Conservation (phyloP, 2,888 invertebrate genomes). For the Nematopogon swammerdamellus region DNA sequence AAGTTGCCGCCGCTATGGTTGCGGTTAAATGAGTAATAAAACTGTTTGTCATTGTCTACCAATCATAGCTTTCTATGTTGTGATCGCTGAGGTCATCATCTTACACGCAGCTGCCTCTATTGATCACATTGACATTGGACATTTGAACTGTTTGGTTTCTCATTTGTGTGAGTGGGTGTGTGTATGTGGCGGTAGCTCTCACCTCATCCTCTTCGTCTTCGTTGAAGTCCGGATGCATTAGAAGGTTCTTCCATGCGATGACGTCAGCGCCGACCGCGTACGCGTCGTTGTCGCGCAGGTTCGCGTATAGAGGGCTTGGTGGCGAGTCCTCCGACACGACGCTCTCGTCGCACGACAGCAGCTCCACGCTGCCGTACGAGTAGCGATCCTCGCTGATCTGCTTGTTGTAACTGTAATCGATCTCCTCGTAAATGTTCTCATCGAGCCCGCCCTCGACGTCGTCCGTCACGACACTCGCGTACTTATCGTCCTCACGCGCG, state of each 20-base stretch:
- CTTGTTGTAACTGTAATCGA: constrained; percentile 37
- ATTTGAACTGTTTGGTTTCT: too few relatives aligned
- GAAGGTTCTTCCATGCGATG: constrained; percentile 49
- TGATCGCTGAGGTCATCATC: too few relatives aligned
- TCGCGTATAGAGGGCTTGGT: constrained; percentile 46
- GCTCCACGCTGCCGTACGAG: constrained; percentile 46
- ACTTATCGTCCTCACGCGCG: constrained; percentile 2
- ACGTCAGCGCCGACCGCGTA: constrained; percentile 49
- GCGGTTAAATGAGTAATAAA: not conserved
- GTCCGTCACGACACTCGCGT: constrained; percentile 11
- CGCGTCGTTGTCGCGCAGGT: constrained; percentile 43
- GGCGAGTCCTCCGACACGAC: constrained; percentile 41
- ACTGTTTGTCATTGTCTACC: not conserved
- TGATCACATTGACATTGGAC: too few relatives aligned
- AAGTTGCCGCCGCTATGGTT: not conserved
- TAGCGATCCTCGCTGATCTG: constrained; percentile 44
- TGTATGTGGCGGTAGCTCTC: too few relatives aligned
- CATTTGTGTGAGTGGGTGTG: too few relatives aligned
- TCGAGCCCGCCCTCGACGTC: constrained; percentile 49
- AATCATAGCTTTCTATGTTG: not conserved
- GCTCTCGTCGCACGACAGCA: constrained; percentile 44
- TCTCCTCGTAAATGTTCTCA: constrained; percentile 51
- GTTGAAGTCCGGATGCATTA: constrained; percentile 45
- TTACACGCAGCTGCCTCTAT: too few relatives aligned
- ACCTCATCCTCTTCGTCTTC: constrained; percentile 58